These are phyloP conservation scores for Ecdyonurus torrentis DNA, from an alignment of 2,888 invertebrate species.

Conservation along the genomic window DNA sequence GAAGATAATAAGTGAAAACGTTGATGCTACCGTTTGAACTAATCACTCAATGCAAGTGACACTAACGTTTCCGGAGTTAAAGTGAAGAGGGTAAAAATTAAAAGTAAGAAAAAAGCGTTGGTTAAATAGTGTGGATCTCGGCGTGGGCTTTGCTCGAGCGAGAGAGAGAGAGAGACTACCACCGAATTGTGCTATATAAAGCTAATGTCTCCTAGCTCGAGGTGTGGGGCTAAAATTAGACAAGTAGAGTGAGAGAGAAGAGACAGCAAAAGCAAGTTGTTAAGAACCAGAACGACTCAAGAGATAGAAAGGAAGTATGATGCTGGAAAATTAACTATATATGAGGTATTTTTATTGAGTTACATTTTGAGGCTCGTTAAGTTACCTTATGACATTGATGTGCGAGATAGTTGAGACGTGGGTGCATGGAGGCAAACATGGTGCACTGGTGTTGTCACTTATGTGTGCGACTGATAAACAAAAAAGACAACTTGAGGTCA, in stretches of 20 bases:
- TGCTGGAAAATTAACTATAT: neutral
- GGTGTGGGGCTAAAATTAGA: neutral
- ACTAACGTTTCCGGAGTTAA: neutral
- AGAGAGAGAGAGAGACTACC: neutral
- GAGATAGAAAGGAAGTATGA: neutral
- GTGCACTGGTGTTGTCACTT: neutral
- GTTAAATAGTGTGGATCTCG: neutral
- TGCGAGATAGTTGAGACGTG: neutral
- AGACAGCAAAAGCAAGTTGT: neutral
- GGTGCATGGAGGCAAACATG: neutral
- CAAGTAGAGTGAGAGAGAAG: neutral
- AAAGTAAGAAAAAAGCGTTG: neutral
- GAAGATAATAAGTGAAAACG: neutral
- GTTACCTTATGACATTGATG: constrained; percentile 1
- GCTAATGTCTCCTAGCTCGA: neutral
- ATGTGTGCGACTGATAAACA: neutral
- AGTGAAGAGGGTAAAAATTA: neutral
- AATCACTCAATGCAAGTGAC: neutral
- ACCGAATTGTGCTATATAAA: neutral
- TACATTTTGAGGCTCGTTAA: neutral
- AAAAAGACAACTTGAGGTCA: neutral
- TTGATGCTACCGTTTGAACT: neutral
- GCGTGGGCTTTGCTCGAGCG: neutral
- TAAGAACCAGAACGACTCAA: neutral
- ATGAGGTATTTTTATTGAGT: neutral